Evolutionary conservation across 2,888 invertebrate genomes (phyloP), one percentile per base, ranked within the genome.

Genomic region (Leptinotarsa rubiginosa): DNA sequence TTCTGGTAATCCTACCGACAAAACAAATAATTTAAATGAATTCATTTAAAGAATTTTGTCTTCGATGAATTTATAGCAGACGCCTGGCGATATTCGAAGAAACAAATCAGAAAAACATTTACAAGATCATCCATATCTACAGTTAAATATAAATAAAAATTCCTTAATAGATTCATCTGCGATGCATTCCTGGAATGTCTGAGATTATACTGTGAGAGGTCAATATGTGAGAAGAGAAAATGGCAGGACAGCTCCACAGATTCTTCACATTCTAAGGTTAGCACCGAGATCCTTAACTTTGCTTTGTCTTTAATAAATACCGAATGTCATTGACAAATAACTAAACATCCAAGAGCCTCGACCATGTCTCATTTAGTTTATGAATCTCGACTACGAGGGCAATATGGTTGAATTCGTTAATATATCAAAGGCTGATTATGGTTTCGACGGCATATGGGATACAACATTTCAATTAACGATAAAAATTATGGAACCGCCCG

Each of bases 261-360:
- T 86, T 86, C 85, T 77, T 85, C 84, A 83, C 87, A 86, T 86
- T 87, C 87, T 86, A 85, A 85, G 80, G 80, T 78, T 78, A 78
- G 76, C 83, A 82, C 82, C 81, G 81, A 85, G 86, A 87, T 87
- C 85, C 81, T 86, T 86, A 87, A 86, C 86, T 87, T 81, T 79
- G 80, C 79, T 80, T 86, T 86, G 86, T 86, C 87, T 86, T 86
- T 85, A 87, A 87, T 87, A 87, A 87, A 87, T 87, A 87, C 84
- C 83, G 82, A 82, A 84, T 87, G 87, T 87, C 87, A 87, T 84
- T 87, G 87, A 87, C 87, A 87, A 87, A 87, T 87, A 87, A 86
- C 87, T 83, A 81, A 85, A 86, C 84, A 84, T 84, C 81, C 83
- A 81, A 83, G 82, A 84, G 85, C 83, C 83, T 84, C 81, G 79